phyloP scores from a whole-genome alignment of 2,888 invertebrate genomes.

The Xanthostigma xanthostigma region DNA sequence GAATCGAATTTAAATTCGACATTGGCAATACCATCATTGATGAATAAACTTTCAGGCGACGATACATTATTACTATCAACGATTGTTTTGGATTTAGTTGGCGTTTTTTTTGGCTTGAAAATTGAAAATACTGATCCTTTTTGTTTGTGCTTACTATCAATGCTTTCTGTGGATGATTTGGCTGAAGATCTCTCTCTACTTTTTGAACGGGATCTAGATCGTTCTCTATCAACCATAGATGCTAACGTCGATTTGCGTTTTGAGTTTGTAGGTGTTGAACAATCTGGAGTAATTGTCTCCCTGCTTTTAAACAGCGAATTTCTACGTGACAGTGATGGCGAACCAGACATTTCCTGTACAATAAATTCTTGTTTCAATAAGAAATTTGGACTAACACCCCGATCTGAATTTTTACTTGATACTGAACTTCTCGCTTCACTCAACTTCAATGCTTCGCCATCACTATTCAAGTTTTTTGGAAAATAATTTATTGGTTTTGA shows the following conservation, averaged over 20 bases:
- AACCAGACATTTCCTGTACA: slow-evolving; percentile 37
- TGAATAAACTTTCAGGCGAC: slow-evolving; percentile 11
- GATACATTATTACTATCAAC: slow-evolving; percentile 11
- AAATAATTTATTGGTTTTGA: too few relatives aligned
- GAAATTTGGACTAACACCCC: too few relatives aligned
- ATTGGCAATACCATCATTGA: slow-evolving; percentile 30
- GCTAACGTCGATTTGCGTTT: slow-evolving; percentile 23
- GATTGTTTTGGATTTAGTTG: slow-evolving; percentile 27
- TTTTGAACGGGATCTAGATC: slow-evolving; percentile 45
- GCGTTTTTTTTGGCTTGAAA: slow-evolving; percentile 41
- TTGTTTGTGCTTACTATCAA: slow-evolving; percentile 34
- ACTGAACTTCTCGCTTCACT: too few relatives aligned
- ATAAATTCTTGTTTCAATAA: too few relatives aligned
- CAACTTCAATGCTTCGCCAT: too few relatives aligned
- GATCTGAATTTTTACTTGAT: too few relatives aligned
- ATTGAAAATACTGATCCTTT: slow-evolving; percentile 50
- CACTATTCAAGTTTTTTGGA: too few relatives aligned
- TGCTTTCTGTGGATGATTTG: slow-evolving; percentile 26
- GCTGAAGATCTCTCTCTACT: slow-evolving; percentile 39
- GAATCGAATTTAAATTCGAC: slow-evolving; percentile 27
- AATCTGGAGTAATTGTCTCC: slow-evolving; percentile 48
- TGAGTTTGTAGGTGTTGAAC: slow-evolving; percentile 29
- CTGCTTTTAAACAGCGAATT: slow-evolving; percentile 66
- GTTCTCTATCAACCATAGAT: slow-evolving; percentile 23
- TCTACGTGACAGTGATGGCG: slow-evolving; percentile 59